Evolutionary conservation across 2,888 invertebrate genomes (phyloP).

Genomic region (Pimpla rufipes): DNA sequence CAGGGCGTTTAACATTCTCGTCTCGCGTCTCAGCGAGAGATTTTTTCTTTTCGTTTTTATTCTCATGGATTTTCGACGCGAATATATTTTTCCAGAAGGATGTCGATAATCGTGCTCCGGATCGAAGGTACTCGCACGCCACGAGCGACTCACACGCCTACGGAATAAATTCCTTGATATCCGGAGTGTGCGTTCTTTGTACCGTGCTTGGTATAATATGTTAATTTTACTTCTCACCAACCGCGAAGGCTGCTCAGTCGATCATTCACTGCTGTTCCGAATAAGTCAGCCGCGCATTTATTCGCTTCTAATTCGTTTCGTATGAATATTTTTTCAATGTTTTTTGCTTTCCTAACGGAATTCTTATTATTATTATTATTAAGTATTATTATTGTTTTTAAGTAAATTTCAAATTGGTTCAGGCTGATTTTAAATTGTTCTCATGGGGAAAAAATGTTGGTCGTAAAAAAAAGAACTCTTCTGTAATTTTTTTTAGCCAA

Average conservation of each 20-base stretch:
- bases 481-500: background rate
- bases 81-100: background rate
- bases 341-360: too few relatives aligned
- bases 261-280: slow-evolving; percentile 19
- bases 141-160: slow-evolving; percentile 19
- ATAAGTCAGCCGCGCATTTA: background rate
- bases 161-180: slow-evolving; percentile 42
- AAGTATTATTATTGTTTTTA: too few relatives aligned
- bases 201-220: background rate
- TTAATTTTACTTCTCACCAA: slow-evolving; percentile 32
- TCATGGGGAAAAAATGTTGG: background rate
- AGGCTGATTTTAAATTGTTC: background rate
- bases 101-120: background rate
- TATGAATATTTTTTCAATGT: background rate
- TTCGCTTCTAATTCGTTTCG: background rate
- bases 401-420: too few relatives aligned
- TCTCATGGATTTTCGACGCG: background rate
- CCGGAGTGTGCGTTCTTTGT: slow-evolving; percentile 16
- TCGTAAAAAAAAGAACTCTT: background rate
- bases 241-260: background rate
- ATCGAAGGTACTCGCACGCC: background rate
- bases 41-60: slow-evolving; percentile 5
- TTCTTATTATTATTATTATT: too few relatives aligned
- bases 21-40: background rate
- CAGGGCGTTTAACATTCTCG: slow-evolving; percentile 1